Evolutionary conservation across 1,140 invertebrate species (phyloP).

Genomic region (Drosophila obscura): DNA sequence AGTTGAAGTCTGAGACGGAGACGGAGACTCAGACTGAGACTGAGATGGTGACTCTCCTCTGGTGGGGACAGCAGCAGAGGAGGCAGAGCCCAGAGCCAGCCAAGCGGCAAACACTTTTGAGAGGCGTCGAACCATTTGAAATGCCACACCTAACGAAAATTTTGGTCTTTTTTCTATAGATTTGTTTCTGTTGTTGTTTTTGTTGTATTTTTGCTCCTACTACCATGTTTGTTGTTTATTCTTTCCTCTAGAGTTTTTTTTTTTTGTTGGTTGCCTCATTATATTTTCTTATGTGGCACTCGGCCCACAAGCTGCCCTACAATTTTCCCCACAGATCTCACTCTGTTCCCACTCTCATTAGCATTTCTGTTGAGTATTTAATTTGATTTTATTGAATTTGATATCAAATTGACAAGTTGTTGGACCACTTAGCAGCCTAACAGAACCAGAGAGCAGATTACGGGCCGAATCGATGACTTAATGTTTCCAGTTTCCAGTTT

Average conservation of each 20-base stretch:
- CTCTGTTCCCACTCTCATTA: slow-evolving; percentile 41
- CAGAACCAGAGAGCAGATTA: slow-evolving; percentile 26
- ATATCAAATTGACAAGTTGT: slow-evolving; percentile 75
- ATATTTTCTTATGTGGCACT: slow-evolving; percentile 37
- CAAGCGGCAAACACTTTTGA: slow-evolving; percentile 26
- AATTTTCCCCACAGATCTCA: slow-evolving; percentile 20
- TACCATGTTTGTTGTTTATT: slow-evolving; percentile 62
- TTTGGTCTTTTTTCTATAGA: slow-evolving; percentile 38
- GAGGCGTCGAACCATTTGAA: slow-evolving; percentile 81
- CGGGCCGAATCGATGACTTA: slow-evolving; percentile 39
- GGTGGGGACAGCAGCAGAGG: neutral
- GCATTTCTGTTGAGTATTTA: slow-evolving; percentile 81
- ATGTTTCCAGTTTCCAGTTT: slow-evolving; percentile 60
- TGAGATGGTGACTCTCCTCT: neutral
- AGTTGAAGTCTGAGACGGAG: slow-evolving; percentile 60
- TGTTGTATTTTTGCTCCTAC: slow-evolving; percentile 67
- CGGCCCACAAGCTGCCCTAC: slow-evolving; percentile 7
- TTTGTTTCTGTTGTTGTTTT: slow-evolving; percentile 25
- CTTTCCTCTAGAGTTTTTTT: slow-evolving; percentile 4
- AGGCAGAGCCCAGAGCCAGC: too few species aligned
- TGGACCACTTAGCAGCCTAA: slow-evolving; percentile 71
- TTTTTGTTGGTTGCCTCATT: slow-evolving; percentile 19
- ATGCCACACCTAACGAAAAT: slow-evolving; percentile 79
- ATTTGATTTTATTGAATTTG: slow-evolving; percentile 80
- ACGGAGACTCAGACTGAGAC: slow-evolving; percentile 29